Evolutionary conservation across 2,113 vertebrate species (phyloP).

Genomic region (Sturnira hondurensis): DNA sequence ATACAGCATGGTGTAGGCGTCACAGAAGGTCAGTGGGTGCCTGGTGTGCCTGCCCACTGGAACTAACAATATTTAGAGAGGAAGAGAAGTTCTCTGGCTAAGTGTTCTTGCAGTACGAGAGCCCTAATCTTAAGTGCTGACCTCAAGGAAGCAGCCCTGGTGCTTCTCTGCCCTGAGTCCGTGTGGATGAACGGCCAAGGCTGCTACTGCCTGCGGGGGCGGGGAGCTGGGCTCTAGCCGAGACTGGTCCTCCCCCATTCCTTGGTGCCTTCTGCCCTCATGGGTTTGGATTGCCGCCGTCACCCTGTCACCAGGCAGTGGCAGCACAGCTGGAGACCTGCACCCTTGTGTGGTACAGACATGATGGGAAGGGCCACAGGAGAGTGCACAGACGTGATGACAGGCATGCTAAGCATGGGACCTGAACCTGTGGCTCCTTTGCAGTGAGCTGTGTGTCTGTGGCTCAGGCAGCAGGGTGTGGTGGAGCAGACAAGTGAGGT

Average conservation of each 20-base stretch:
- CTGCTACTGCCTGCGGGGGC: rapidly evolving
- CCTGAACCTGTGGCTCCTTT: not conserved
- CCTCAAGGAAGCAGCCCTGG: not conserved
- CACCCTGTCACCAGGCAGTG: not conserved
- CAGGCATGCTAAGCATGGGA: rapidly evolving
- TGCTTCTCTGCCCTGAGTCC: not conserved
- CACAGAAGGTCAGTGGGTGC: not conserved
- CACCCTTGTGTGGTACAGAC: rapidly evolving
- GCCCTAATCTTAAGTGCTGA: too few relatives aligned
- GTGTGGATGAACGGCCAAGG: rapidly evolving
- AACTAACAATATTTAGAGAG: rapidly evolving
- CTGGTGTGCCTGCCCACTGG: rapidly evolving
- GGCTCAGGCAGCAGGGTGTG: not conserved
- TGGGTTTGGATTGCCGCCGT: not conserved
- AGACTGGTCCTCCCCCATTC: not conserved
- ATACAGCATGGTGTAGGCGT: rapidly evolving
- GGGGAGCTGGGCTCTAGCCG: not conserved
- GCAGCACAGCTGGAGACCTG: not conserved
- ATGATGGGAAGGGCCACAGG: not conserved
- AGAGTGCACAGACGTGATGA: not conserved
- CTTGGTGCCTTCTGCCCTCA: not conserved
- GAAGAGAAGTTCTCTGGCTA: not conserved
- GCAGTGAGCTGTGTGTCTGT: not conserved
- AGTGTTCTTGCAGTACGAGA: rapidly evolving
- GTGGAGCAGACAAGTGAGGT: not conserved